Base-by-base conservation (phyloP, 2,888 invertebrate species). In the Seira ritae region DNA sequence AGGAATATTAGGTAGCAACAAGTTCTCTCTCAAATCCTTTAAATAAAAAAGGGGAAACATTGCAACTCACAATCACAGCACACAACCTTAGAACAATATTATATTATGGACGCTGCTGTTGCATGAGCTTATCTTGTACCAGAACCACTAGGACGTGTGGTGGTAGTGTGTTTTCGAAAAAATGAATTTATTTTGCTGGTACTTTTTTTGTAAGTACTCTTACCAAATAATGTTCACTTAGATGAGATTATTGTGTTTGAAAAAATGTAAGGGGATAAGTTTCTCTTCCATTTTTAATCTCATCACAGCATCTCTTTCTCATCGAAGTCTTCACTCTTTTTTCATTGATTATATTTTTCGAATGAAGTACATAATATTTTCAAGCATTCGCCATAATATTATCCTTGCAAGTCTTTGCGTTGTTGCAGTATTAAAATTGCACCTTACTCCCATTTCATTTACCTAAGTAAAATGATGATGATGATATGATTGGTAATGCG, bases 401-500 rank as follows among this genome's bases (percentile, higher is more conserved):
- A n/a, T n/a, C n/a, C n/a, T n/a, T n/a, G n/a, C n/a, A n/a, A n/a
- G n/a, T n/a, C n/a, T n/a, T n/a, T n/a, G n/a, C n/a, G n/a, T n/a
- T n/a, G n/a, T n/a, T 31, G 31, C 31, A 31, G 31, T 31, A 31
- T 31, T 31, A 8, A 31, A 31, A 31, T 31, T 31, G 31, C 31
- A 31, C 31, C 31, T 31, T 31, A 31, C 31, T 31, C 31, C 31
- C 2, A 31, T 31, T 31, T 31, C 31, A 31, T 31, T 31, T 31
- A 31, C n/a, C n/a, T n/a, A 31, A 31, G 31, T 31, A 8, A 31
- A 31, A 31, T 31, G 31, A 31, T 31, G 31, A 31, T 31, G 31
- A 31, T 31, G 31, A 31, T 31, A 31, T 62, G 20, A 69, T 65
- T 65, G 24, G 55, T 77, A 77, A 82, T 46, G 50, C 68, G 73